These are phyloP conservation scores for Tautogolabrus adspersus DNA, from an alignment of 2,113 vertebrate genomes.

Conservation along the genomic window DNA sequence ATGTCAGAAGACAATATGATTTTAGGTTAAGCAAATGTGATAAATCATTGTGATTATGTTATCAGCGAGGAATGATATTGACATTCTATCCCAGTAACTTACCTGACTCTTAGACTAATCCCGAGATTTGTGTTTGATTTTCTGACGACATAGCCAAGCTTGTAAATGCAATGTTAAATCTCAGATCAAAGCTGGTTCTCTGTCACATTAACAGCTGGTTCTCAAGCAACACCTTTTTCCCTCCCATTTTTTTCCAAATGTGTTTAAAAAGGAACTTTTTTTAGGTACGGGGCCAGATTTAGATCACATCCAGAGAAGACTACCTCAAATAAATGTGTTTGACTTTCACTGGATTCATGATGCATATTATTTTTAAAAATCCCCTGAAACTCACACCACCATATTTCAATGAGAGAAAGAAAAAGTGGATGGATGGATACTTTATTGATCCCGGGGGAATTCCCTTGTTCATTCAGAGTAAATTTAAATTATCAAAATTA, in stretches of 20 bases:
- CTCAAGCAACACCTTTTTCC: neutral
- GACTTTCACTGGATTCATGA: neutral
- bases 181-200: neutral
- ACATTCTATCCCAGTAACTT: neutral
- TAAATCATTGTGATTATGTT: neutral
- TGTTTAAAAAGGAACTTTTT: neutral
- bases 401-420: neutral
- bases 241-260: neutral
- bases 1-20: neutral
- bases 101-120: neutral
- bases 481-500: neutral
- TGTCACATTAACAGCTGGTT: neutral
- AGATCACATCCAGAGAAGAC: neutral
- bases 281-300: neutral
- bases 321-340: neutral
- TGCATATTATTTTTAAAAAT: neutral
- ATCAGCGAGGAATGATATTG: neutral
- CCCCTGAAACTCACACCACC: neutral
- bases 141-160: neutral
- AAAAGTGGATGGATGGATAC: neutral
- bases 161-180: neutral
- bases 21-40: neutral
- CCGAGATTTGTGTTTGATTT: neutral
- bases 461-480: neutral
- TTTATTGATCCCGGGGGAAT: too few species aligned